Conservation (phyloP, 2,888 invertebrate genomes). For the Drosophila subquinaria region DNA sequence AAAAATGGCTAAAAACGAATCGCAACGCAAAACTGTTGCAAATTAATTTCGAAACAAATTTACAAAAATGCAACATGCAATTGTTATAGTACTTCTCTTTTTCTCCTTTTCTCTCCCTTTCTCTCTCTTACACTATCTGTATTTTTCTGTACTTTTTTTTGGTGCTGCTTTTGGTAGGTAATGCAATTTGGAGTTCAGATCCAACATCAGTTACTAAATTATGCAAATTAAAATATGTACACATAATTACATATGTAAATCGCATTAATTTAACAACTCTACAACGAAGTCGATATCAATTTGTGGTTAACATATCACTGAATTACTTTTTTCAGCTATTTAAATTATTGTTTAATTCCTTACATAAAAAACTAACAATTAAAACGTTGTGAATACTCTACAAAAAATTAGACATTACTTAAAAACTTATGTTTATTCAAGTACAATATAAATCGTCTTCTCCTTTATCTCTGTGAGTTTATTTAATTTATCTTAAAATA, state of each 20-base stretch:
- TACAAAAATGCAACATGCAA: slow-evolving; percentile 43
- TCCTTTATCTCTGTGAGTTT: too few species aligned
- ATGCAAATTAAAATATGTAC: slow-evolving; percentile 80
- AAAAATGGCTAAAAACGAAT: slow-evolving; percentile 32
- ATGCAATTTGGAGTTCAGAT: slow-evolving; percentile 28
- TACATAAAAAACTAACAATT: neutral
- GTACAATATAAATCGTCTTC: too few species aligned
- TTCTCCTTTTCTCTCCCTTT: neutral
- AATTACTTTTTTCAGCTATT: slow-evolving; percentile 16
- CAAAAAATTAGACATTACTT: neutral
- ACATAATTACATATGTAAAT: slow-evolving; percentile 78
- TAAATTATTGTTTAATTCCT: slow-evolving; percentile 30
- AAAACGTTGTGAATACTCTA: neutral
- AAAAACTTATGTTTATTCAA: too few species aligned
- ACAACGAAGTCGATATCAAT: slow-evolving; percentile 67
- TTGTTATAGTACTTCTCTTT: slow-evolving; percentile 33
- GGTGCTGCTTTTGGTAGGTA: neutral
- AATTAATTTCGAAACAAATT: slow-evolving; percentile 72
- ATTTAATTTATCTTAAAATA: neutral
- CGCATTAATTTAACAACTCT: slow-evolving; percentile 68
- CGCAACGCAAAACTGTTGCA: slow-evolving; percentile 52
- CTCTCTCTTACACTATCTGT: neutral
- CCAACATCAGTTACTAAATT: slow-evolving; percentile 68
- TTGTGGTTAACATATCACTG: slow-evolving; percentile 71
- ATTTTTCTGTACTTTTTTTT: neutral